Evolutionary conservation across 2,797 vertebrate genomes (phyloP).

Genomic region (Salarias fasciatus): DNA sequence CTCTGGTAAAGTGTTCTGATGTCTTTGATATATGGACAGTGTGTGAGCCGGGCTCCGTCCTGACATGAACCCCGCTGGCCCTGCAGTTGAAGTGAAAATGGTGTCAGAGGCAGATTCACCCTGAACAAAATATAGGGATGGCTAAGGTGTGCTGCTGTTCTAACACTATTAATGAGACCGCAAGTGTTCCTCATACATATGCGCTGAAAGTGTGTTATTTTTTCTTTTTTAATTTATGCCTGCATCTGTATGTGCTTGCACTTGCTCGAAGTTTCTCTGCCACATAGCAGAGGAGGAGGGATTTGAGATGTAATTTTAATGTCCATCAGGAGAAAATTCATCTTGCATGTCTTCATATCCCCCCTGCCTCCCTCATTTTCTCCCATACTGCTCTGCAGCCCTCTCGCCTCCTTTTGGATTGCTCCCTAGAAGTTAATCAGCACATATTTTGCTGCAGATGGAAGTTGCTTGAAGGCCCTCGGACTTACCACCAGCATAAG

Average conservation of each 20-base stretch:
- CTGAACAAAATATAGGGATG: slow-evolving; percentile 59
- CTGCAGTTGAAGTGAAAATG: slow-evolving; percentile 38
- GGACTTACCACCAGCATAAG: slow-evolving; percentile 32
- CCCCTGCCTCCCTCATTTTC: slow-evolving; percentile 28
- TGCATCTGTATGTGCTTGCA: slow-evolving; percentile 31
- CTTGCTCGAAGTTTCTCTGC: slow-evolving; percentile 33
- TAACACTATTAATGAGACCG: slow-evolving; percentile 58
- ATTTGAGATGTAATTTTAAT: slow-evolving; percentile 64
- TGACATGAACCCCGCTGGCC: slow-evolving; percentile 51
- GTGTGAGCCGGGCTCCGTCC: slow-evolving; percentile 42
- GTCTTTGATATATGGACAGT: slow-evolving; percentile 50
- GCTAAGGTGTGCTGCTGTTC: slow-evolving; percentile 50
- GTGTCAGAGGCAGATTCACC: slow-evolving; percentile 39
- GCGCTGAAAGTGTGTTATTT: slow-evolving; percentile 18
- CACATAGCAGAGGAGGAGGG: slow-evolving; percentile 18
- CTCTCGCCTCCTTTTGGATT: slow-evolving; percentile 35
- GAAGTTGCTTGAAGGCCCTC: slow-evolving; percentile 55
- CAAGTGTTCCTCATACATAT: slow-evolving; percentile 39
- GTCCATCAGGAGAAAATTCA: slow-evolving; percentile 81
- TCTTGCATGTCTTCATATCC: slow-evolving; percentile 63
- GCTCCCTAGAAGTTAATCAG: slow-evolving; percentile 62
- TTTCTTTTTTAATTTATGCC: slow-evolving; percentile 20
- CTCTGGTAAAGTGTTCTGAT: slow-evolving; percentile 52
- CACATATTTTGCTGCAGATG: slow-evolving; percentile 59
- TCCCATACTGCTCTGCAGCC: slow-evolving; percentile 34